Evolutionary conservation across 2,113 vertebrate species (phyloP).

Genomic region (Zosterops hypoxanthus): DNA sequence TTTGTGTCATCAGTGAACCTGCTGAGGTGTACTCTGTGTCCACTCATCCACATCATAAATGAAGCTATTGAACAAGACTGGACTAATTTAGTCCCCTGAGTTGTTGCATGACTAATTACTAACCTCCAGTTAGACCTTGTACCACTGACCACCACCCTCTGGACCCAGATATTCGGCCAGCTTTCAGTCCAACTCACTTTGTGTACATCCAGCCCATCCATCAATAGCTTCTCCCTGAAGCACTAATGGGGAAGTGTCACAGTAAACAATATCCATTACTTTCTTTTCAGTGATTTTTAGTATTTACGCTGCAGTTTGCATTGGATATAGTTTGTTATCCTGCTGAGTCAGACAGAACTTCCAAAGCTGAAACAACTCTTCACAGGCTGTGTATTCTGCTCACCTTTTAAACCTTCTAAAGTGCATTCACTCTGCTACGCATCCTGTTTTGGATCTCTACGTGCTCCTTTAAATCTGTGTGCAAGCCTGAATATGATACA

Average conservation of each 20-base stretch:
- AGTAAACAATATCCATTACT: neutral
- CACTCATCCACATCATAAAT: neutral
- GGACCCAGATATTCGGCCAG: fast-evolving
- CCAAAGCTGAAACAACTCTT: neutral
- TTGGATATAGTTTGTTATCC: neutral
- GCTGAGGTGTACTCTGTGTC: neutral
- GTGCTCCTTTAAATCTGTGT: neutral
- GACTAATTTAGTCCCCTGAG: neutral
- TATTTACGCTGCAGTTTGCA: neutral
- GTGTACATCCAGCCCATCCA: neutral
- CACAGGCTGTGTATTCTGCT: neutral
- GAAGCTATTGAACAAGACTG: neutral
- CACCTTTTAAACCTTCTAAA: neutral
- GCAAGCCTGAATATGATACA: fast-evolving
- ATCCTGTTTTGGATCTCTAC: neutral
- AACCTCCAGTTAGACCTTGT: neutral
- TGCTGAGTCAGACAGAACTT: neutral
- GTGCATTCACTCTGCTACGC: neutral
- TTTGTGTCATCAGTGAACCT: neutral
- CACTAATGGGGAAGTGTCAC: neutral
- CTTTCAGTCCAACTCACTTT: neutral
- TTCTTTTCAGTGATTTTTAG: neutral
- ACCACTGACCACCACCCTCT: neutral
- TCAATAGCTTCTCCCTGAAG: neutral
- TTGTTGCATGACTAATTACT: fast-evolving